Evolutionary conservation across 2,888 invertebrate genomes (phyloP), one percentile per base, ranked within the genome.

Genomic region (Apodemia zela): DNA sequence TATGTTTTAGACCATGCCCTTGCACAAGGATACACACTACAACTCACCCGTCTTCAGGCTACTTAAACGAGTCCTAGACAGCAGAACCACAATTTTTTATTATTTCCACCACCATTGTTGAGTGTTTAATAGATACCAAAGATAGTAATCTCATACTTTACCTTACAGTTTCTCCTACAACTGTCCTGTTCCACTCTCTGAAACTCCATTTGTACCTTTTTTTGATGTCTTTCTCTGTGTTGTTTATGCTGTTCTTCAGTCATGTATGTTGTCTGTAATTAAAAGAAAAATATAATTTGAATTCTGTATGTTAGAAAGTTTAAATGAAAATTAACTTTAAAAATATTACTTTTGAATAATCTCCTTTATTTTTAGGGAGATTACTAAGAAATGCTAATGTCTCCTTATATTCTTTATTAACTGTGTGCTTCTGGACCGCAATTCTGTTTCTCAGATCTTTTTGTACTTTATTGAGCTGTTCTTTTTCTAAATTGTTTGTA

Each of bases 361-460:
- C 71, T 45, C 72, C 68, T 54, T 74, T 83, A 59, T 83, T 81
- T 68, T 84, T 90, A 2, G 89, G 82, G 42, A 91, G 67, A 11
- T 84, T 79, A 66, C 85, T 89, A 59, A 92, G 74, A 73, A 90
- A 90, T 8, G 82, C 78, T 67, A 90, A 80, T 47, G 90, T 90
- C 63, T 90, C 89, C 64, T 78, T 81, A 68, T 88, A 90, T 69
- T 92, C 92, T 65, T 87, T 89, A 64, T 92, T 89, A 58, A 90
- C 82, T 76, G 96, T 93, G 71, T 98, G 92, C 80, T 96, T 96
- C 68, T 97, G 80, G 71, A 87, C 73, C 11, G 90, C 90, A 60
- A 90, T 75, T 75, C 79, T 89, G 66, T 75, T 82, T 64, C 85
- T 82, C 69, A 78, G 72, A 54, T 83, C 77, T 63, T 81, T 79